These are phyloP conservation scores for Dendronephthya gigantea DNA, from an alignment of 64 coral and sea anemone genomes.

Conservation along the genomic window DNA sequence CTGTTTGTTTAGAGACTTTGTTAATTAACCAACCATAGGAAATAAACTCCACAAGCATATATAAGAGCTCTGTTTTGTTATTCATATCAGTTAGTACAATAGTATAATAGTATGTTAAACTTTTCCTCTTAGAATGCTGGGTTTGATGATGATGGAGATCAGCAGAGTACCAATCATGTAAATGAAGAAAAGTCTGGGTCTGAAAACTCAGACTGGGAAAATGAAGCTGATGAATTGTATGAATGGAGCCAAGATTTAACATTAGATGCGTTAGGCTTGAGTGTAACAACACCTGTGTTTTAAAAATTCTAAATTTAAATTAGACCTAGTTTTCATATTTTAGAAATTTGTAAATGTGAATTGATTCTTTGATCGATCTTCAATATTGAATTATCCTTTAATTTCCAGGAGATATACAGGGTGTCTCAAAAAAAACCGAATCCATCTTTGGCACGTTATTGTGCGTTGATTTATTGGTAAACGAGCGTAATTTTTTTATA, in stretches of 20 bases:
- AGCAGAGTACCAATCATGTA: neutral
- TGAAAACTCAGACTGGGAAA: conserved; percentile 73
- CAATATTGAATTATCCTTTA: no score
- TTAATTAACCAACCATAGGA: no score
- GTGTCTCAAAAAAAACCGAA: no score
- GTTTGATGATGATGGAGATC: conserved; percentile 3
- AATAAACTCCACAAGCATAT: no score
- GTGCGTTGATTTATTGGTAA: no score
- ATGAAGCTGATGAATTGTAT: conserved; percentile 89
- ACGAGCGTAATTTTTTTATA: no score
- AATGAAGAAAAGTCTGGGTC: conserved; percentile 42
- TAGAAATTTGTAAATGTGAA: neutral
- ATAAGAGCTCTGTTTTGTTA: neutral
- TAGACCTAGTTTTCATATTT: neutral
- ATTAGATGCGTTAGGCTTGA: conserved; percentile 75
- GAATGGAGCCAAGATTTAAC: conserved; percentile 88
- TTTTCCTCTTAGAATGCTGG: neutral
- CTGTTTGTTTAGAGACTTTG: no score
- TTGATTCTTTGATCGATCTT: no score
- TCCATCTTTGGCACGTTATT: no score
- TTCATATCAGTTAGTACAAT: neutral
- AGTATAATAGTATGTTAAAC: neutral
- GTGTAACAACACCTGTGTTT: conserved; percentile 38
- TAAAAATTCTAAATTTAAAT: neutral
- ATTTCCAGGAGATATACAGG: no score